Conservation (phyloP, 2,113 vertebrate species). For the Shinisaurus crocodilurus region DNA sequence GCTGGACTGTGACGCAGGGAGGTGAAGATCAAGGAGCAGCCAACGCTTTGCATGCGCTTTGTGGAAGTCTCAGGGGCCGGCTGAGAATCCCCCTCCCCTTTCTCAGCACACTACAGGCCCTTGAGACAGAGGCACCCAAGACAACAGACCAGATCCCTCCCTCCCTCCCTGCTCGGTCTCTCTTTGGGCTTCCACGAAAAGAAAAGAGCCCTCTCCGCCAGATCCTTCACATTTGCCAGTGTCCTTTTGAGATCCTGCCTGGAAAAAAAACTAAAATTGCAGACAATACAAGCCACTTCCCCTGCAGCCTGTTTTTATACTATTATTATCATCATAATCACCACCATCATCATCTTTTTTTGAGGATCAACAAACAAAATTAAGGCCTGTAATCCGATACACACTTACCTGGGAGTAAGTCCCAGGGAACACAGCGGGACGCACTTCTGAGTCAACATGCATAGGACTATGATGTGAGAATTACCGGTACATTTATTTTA, state of each 20-base stretch:
- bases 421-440: background rate
- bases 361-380: background rate
- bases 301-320: background rate
- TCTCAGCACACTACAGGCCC: background rate
- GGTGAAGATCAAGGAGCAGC: background rate
- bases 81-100: background rate
- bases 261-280: background rate
- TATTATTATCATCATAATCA: too few relatives aligned
- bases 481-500: background rate
- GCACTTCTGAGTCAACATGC: background rate
- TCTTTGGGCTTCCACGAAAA: background rate
- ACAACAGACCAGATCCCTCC: background rate
- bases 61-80: background rate
- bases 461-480: background rate
- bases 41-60: background rate
- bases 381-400: background rate
- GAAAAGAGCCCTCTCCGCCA: too few relatives aligned
- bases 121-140: too few relatives aligned
- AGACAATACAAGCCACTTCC: background rate
- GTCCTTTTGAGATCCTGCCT: background rate
- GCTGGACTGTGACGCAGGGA: too few relatives aligned
- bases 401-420: background rate
- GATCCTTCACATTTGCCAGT: background rate
- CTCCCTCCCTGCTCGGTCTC: background rate
- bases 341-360: too few relatives aligned